Evolutionary conservation across 2,888 invertebrate species (phyloP), one percentile per base, ranked within the genome.

Genomic region (Nematopogon swammerdamellus): DNA sequence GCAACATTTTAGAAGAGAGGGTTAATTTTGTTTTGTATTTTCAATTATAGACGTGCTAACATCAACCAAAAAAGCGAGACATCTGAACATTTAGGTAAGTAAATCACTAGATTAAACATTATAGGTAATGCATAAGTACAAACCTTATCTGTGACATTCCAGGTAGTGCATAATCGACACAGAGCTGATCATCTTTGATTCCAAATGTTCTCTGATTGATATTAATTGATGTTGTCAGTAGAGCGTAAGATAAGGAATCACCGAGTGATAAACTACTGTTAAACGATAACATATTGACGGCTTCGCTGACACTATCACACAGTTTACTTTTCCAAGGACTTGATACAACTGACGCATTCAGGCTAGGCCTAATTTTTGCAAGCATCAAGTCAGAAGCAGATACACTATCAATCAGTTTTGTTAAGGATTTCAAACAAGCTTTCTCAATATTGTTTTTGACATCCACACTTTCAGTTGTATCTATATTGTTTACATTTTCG

Each of bases 311-410:
- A 36, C 36, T 14, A 14, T 36, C 14, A 14, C 36, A 14, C 8
- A 36, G 14, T 3, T 14, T 36, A 3, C 11, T 36, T 14, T 14
- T 8, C 36, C 36, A 36, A 3, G 36, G 36, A 36, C n/a, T 36
- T 14, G 36, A 36, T 3, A 14, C n/a, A 3, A 36, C 36, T 36
- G 36, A 36, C 8, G 36, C 3, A 36, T 36, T 14, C 4, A 36
- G 51, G 47, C 62, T 58, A 25, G 55, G 55, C 46, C 54, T 55
- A 10, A 49, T 18, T 6, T 36, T 56, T 17, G 53, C 51, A 48
- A 58, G 59, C 19, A 63, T 62, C 49, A 56, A 63, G 57, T 77
- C 76, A 49, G 80, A 69, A n/a, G 72, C 46, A 47, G 81, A 75
- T 47, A 83, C 54, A 11, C 64, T 62, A 54, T 76, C 73, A 47